Evolutionary conservation across 2,113 vertebrate genomes (phyloP), one percentile per base, ranked within the genome.

Genomic region (Myodes glareolus): DNA sequence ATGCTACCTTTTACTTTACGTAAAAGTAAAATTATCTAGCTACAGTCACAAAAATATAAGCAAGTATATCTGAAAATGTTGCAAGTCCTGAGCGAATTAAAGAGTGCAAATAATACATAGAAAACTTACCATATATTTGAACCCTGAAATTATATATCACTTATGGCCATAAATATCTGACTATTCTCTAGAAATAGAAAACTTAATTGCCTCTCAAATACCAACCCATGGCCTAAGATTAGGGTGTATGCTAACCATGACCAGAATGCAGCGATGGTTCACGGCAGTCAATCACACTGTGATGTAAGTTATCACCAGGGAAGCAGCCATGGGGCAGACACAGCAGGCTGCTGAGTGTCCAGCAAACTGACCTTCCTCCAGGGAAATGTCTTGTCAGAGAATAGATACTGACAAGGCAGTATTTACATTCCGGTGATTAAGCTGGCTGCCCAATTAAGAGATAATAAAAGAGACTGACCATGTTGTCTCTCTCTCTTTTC

Each of bases 111-210:
- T 42, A 47, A 39, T 61, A 52, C 31, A 90, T 0, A 70, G 45
- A 88, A 70, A 36, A 88, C n/a, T 3, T 31, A 78, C 1, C 52
- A 75, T 31, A 81, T 3, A 58, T 72, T 68, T 73, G 91, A 96
- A 21, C 55, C 36, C 80, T 86, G 36, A 93, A 86, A 91, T 95
- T 86, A 94, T 80, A 50, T 94, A 96, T 84, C 76, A 73, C 11
- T 63, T 95, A 90, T 80, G 65, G 47, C n/a, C 77, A 72, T 61
- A 81, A 90, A 67, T 68, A 87, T 47, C 58, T 92, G 88, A 91
- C 21, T 75, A 65, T 70, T 87, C 42, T 70, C 47, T 29, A 88
- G 75, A 90, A 92, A 75, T 19, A 94, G 14, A 90, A 97, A 96
- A 85, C 58, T 33, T 61, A 92, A 68, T 90, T 92, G 45, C 19